phyloP scores from a whole-genome alignment of 2,888 invertebrate genomes.

The Sphaerophoria rueppellii region DNA sequence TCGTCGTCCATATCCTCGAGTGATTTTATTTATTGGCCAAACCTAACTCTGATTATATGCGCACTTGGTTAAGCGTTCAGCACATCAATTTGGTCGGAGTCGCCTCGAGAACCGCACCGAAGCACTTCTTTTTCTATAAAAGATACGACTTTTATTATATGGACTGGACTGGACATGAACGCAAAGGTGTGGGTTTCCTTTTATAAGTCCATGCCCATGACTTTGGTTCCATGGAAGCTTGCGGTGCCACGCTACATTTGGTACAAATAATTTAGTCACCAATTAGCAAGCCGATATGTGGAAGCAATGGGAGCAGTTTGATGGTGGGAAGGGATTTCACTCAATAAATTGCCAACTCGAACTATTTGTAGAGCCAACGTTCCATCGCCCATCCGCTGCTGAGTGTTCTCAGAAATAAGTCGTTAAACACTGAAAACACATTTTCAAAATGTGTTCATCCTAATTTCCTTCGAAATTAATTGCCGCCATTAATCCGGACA shows the following conservation, averaged over 20 bases:
- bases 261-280: constrained; percentile 69
- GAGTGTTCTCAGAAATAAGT: constrained; percentile 55
- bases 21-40: constrained; percentile 73
- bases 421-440: constrained; percentile 59
- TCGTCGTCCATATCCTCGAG: constrained; percentile 58
- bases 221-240: constrained; percentile 33
- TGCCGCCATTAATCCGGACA: constrained; percentile 65
- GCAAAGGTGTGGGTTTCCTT: constrained; percentile 54
- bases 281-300: constrained; percentile 62
- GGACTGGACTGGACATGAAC: constrained; percentile 25
- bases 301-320: constrained; percentile 33
- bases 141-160: constrained; percentile 48
- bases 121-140: constrained; percentile 36
- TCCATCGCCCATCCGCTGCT: no score
- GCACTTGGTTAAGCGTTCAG: constrained; percentile 23
- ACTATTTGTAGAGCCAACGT: constrained; percentile 35
- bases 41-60: constrained; percentile 64
- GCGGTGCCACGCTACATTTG: constrained; percentile 30
- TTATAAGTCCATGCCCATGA: neutral
- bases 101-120: constrained; percentile 54
- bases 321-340: constrained; percentile 64
- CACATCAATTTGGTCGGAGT: constrained; percentile 19
- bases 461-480: constrained; percentile 71
- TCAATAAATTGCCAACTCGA: constrained; percentile 64
- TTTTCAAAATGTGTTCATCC: constrained; percentile 64